Evolutionary conservation across 2,113 vertebrate species (phyloP).

Genomic region (Actenoides hombroni): DNA sequence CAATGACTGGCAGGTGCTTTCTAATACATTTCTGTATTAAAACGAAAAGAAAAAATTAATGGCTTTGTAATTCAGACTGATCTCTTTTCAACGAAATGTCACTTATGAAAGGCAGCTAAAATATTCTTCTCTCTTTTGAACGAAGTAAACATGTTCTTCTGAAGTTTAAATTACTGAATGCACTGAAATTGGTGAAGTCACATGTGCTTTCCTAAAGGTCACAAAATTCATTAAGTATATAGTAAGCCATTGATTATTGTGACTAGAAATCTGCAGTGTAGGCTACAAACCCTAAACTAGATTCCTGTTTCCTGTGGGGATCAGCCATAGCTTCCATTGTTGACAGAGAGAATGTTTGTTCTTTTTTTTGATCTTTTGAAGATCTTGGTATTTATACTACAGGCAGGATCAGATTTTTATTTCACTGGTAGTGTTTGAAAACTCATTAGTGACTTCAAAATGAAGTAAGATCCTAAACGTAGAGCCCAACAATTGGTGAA

Average conservation of each 20-base stretch:
- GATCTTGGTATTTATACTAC: constrained; percentile 15
- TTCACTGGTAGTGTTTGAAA: not conserved
- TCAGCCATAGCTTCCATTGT: not conserved
- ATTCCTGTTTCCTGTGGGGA: not conserved
- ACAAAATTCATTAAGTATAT: constrained; percentile 81
- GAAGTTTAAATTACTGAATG: constrained; percentile 86
- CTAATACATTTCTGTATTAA: constrained; percentile 76
- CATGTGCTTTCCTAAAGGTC: constrained; percentile 82
- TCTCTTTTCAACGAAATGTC: constrained; percentile 71
- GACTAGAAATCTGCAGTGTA: not conserved
- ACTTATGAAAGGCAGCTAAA: constrained; percentile 71
- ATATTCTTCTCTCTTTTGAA: constrained; percentile 75
- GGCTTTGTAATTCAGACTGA: constrained; percentile 68
- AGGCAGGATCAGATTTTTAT: constrained; percentile 51
- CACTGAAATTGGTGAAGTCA: constrained; percentile 78
- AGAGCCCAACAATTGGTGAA: not conserved
- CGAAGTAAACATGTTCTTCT: constrained; percentile 73
- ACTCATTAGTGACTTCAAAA: not conserved
- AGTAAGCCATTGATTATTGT: constrained; percentile 75
- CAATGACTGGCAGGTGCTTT: constrained; percentile 40
- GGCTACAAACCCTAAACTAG: not conserved
- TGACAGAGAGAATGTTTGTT: not conserved
- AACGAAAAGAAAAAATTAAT: constrained; percentile 56
- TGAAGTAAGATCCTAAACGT: not conserved
- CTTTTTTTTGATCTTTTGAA: not conserved